Evolutionary conservation across 2,888 invertebrate genomes (phyloP).

Genomic region (Tanytarsus gracilentus): DNA sequence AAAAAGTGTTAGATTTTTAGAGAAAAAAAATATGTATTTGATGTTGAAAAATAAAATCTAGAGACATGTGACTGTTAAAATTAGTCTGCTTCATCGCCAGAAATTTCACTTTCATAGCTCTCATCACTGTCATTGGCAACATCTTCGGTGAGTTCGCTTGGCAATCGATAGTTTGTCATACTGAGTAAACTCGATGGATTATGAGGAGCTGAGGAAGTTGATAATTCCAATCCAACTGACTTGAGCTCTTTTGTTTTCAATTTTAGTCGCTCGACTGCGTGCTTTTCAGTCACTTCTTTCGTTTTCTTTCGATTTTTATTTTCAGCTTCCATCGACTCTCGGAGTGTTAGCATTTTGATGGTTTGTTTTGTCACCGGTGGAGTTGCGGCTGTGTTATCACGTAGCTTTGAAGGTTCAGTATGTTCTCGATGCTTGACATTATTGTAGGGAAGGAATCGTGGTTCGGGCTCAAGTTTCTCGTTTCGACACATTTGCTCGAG

Average conservation of each 20-base stretch:
- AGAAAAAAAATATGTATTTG: background rate
- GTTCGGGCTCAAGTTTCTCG: background rate
- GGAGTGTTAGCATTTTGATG: background rate
- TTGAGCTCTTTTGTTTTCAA: slow-evolving; percentile 10
- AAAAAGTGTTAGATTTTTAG: slow-evolving; percentile 34
- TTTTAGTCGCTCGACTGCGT: slow-evolving; percentile 7
- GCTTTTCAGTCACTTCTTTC: background rate
- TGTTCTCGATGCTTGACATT: background rate
- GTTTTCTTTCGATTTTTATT: background rate
- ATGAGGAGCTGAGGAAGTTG: background rate
- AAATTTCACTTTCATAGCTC: background rate
- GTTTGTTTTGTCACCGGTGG: background rate
- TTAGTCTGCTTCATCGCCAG: background rate
- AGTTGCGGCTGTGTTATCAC: slow-evolving; percentile 16
- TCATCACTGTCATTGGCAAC: background rate
- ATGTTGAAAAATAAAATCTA: background rate
- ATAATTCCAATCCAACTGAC: background rate
- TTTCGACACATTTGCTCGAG: background rate
- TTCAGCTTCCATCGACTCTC: slow-evolving; percentile 10
- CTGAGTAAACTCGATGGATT: background rate
- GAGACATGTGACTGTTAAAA: background rate
- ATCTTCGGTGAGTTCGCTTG: background rate
- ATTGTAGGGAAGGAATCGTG: slow-evolving; percentile 10
- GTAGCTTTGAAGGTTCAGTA: background rate
- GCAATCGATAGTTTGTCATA: slow-evolving; percentile 3